phyloP scores from a whole-genome alignment of 2,888 invertebrate genomes.

The Cephus runcator region DNA sequence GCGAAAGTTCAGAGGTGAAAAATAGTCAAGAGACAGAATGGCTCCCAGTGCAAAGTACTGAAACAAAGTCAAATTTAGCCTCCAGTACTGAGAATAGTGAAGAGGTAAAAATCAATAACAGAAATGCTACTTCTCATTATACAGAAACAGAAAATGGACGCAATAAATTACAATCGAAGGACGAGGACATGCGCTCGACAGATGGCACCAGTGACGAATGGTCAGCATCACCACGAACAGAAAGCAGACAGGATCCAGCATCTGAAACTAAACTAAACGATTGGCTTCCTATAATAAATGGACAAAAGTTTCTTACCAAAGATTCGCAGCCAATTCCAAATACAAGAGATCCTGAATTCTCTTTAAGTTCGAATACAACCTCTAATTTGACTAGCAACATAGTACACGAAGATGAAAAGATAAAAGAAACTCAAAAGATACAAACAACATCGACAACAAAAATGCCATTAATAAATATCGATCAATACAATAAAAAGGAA shows the following conservation, averaged over 20 bases:
- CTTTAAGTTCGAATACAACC: neutral
- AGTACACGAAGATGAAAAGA: neutral
- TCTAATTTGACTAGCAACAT: neutral
- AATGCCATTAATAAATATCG: slow-evolving; percentile 7
- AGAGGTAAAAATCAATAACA: neutral
- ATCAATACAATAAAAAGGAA: neutral
- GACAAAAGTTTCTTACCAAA: neutral
- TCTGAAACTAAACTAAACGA: neutral
- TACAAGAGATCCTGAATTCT: neutral
- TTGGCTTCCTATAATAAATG: neutral
- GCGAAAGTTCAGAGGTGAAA: slow-evolving; percentile 2
- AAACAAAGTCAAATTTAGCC: slow-evolving; percentile 9
- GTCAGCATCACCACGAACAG: neutral
- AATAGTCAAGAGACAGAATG: neutral
- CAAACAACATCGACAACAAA: neutral
- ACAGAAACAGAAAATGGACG: neutral
- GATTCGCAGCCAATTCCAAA: neutral
- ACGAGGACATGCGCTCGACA: neutral
- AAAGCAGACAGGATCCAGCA: neutral
- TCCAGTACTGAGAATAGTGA: neutral
- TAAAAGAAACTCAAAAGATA: slow-evolving; percentile 12
- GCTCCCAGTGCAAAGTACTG: neutral
- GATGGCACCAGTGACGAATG: neutral
- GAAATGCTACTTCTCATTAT: neutral
- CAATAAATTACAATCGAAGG: neutral